Evolutionary conservation across 2,113 vertebrate species (phyloP).

Genomic region (Myxocyprinus asiaticus): DNA sequence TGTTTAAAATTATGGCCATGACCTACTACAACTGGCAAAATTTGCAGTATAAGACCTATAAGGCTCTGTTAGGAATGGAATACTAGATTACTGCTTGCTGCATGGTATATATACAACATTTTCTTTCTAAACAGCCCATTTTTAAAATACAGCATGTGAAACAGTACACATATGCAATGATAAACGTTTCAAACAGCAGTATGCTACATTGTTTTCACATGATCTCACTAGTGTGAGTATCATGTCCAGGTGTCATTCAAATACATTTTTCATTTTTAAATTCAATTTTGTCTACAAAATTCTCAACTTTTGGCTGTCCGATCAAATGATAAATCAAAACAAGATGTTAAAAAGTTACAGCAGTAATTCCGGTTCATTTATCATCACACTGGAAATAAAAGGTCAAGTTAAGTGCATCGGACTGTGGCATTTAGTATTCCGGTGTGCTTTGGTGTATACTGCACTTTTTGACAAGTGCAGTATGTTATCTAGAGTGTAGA

Average conservation of each 20-base stretch:
- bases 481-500: not conserved
- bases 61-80: no score
- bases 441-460: not conserved
- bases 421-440: not conserved
- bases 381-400: not conserved
- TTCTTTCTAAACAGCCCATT: no score
- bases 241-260: not conserved
- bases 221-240: not conserved
- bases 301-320: no score
- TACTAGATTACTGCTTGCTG: no score
- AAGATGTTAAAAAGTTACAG: no score
- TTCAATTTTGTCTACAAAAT: not conserved
- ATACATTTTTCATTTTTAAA: not conserved
- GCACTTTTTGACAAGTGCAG: not conserved
- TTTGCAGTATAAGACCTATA: no score
- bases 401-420: not conserved
- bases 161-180: not conserved
- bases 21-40: no score
- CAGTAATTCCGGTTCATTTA: no score
- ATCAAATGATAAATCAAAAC: no score
- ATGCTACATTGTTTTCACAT: not conserved
- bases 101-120: no score
- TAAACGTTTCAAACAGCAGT: not conserved
- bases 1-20: no score
- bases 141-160: no score